Base-by-base conservation (phyloP, 2,797 vertebrate genomes). In the Myripristis murdjan region DNA sequence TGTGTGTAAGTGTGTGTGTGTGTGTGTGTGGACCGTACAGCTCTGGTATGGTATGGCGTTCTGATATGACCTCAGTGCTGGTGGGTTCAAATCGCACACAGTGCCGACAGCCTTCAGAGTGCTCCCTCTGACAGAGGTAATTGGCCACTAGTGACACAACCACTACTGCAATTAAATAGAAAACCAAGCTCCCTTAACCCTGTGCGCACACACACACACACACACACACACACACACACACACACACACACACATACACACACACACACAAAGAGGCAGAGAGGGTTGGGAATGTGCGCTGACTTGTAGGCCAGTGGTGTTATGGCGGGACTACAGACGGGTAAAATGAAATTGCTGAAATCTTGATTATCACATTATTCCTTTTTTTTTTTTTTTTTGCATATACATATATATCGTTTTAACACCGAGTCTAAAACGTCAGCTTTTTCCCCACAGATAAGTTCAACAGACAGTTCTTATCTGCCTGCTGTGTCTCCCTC, bases 111-210 rank as follows among this genome's bases (percentile, higher is more conserved):
- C 51, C 92, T 91, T 89, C 28, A 23, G 71, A 70, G 68, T 68
- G 79, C 89, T 87, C 16, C 24, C 67, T 89, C 87, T 95, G 93
- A 93, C 92, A 93, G 90, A 93, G 80, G 91, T 95, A 96, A 96
- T 95, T 95, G 94, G 94, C 92, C 82, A 62, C 95, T 90, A 78
- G 93, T 95, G 94, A 94, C 87, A 82, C 10, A 69, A 2, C 81
- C 88, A 93, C 86, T 72, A 83, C 48, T 62, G 89, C 88, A 92
- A 93, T 89, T 90, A 84, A 86, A 82, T 91, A 93, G 90, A 89
- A 87, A 92, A 92, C 86, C 89, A 86, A 78, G 67, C 52, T 43
- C 57, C 28, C 47, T 54, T 70, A 35, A 53, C 26, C 65, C 26
- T 4, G 6, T n/a, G n/a, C n/a, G n/a, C n/a, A n/a, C n/a, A n/a